Evolutionary conservation across 2,113 vertebrate species (phyloP).

Genomic region (Antidorcas marsupialis): DNA sequence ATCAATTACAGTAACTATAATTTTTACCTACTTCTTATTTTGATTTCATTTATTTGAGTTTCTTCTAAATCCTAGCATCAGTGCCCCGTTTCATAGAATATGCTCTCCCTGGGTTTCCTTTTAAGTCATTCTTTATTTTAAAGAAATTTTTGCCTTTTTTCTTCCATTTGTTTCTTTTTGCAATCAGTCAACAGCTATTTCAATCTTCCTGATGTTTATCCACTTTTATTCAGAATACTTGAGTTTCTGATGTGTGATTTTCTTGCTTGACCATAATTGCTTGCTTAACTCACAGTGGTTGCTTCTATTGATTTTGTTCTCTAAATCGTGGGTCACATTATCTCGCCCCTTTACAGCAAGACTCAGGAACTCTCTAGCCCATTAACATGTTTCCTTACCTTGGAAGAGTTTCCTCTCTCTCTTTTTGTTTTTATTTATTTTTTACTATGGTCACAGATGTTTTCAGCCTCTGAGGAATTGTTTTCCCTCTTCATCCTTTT

Average conservation of each 20-base stretch:
- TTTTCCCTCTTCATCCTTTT: background rate
- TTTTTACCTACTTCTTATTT: background rate
- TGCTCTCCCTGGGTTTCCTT: background rate
- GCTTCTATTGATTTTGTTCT: background rate
- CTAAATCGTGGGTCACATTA: background rate
- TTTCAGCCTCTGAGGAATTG: background rate
- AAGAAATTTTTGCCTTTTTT: background rate
- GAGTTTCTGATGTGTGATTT: background rate
- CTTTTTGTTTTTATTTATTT: no score
- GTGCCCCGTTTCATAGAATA: background rate
- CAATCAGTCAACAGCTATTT: background rate
- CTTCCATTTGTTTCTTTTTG: background rate
- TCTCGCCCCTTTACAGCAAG: background rate
- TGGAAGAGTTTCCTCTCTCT: background rate
- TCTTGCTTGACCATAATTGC: background rate
- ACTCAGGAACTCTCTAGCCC: background rate
- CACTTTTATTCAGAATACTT: background rate
- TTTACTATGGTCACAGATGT: background rate
- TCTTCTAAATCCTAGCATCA: background rate
- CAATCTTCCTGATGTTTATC: background rate
- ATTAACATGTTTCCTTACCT: background rate
- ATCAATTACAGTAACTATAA: background rate
- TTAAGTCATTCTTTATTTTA: background rate
- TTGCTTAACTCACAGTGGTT: background rate
- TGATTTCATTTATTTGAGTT: background rate